Evolutionary conservation across 2,888 invertebrate species (phyloP).

Genomic region (Autographa pulchrina): DNA sequence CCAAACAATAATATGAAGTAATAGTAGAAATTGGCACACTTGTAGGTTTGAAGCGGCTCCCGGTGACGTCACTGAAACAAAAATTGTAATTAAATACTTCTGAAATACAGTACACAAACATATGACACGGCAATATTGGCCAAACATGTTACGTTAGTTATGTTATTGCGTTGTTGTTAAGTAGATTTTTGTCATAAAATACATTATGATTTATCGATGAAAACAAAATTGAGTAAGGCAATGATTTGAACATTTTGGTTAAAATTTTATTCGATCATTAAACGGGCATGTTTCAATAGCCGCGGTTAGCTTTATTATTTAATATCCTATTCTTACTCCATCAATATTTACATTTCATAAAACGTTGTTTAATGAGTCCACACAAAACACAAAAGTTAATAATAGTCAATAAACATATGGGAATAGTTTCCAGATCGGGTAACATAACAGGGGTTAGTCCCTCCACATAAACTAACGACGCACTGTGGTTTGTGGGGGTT

Average conservation of each 20-base stretch:
- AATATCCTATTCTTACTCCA: too few relatives aligned
- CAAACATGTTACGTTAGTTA: too few relatives aligned
- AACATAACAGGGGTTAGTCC: neutral
- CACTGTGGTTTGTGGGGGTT: conserved; percentile 15
- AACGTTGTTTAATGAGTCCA: neutral
- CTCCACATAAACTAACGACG: conserved; percentile 11
- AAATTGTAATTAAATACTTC: conserved; percentile 41
- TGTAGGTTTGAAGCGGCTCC: conserved; percentile 79
- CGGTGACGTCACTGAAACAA: conserved; percentile 85
- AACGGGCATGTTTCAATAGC: neutral
- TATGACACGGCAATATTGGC: too few relatives aligned
- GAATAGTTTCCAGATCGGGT: conserved; percentile 4
- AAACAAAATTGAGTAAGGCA: too few relatives aligned
- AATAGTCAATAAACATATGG: neutral
- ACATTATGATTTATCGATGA: too few relatives aligned
- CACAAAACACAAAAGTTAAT: neutral
- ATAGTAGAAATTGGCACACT: conserved; percentile 80
- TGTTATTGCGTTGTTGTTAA: too few relatives aligned
- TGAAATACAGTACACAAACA: neutral
- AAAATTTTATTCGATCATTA: neutral
- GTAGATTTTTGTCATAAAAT: too few relatives aligned
- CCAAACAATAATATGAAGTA: conserved; percentile 79
- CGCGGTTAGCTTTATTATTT: too few relatives aligned
- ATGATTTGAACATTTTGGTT: too few relatives aligned
- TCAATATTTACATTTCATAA: too few relatives aligned